phyloP scores from a whole-genome alignment of 2,888 invertebrate genomes.

The Acronicta alni region DNA sequence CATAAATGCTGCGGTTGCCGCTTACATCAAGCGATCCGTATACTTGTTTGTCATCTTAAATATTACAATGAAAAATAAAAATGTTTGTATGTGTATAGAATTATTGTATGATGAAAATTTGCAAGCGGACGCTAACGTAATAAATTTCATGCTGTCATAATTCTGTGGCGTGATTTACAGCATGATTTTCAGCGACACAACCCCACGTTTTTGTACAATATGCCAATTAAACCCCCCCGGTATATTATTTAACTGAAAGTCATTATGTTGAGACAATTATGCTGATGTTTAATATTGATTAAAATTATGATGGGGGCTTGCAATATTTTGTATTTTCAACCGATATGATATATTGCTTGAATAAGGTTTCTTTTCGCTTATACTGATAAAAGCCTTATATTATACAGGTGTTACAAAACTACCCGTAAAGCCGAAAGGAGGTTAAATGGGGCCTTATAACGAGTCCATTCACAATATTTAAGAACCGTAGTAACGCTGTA shows the following conservation, averaged over 20 bases:
- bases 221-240: slow-evolving; percentile 71
- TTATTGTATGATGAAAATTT: slow-evolving; percentile 81
- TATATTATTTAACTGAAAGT: slow-evolving; percentile 58
- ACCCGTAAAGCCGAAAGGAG: too few species aligned
- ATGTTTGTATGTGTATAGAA: slow-evolving; percentile 66
- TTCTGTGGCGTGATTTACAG: slow-evolving; percentile 81
- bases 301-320: slow-evolving; percentile 38
- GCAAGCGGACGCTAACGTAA: slow-evolving; percentile 80
- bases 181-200: slow-evolving; percentile 73
- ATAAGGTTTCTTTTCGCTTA: slow-evolving; percentile 22
- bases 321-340: slow-evolving; percentile 12
- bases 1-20: too few species aligned
- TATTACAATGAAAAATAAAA: too few species aligned
- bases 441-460: too few species aligned
- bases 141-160: slow-evolving; percentile 86
- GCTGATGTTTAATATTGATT: slow-evolving; percentile 43
- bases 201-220: slow-evolving; percentile 70
- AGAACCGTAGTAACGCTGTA: too few species aligned
- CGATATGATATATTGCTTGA: slow-evolving; percentile 15
- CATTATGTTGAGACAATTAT: slow-evolving; percentile 53
- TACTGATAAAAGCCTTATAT: slow-evolving; percentile 1
- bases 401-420: not conserved
- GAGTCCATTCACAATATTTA: too few species aligned
- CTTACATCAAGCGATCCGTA: too few species aligned
- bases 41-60: too few species aligned